Conservation (phyloP, 1,140 invertebrate species). For the Helicoverpa zea region DNA sequence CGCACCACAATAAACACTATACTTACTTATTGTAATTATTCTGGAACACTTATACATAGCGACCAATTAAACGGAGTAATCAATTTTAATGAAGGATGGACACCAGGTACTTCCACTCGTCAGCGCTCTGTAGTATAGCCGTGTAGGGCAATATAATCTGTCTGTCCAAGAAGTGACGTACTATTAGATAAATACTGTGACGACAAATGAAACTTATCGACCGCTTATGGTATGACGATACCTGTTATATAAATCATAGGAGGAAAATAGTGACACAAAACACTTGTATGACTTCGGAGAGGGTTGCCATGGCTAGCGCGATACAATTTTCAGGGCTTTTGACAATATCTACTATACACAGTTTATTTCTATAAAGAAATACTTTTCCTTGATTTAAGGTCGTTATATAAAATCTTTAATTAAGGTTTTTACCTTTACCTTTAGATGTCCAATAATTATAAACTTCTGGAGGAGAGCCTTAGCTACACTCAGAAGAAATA, state of each 20-base stretch:
- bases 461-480: no score
- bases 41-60: slow-evolving; percentile 30
- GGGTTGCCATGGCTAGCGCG: background rate
- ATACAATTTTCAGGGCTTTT: no score
- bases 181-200: background rate
- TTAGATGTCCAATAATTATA: no score
- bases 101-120: background rate
- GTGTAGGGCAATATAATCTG: background rate
- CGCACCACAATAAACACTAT: slow-evolving; percentile 61
- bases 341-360: no score
- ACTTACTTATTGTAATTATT: slow-evolving; percentile 64
- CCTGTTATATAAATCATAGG: background rate
- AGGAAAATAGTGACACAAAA: slow-evolving; percentile 1
- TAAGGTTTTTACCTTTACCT: no score
- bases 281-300: background rate
- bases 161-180: slow-evolving; percentile 6
- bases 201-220: slow-evolving; percentile 17
- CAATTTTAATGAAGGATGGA: slow-evolving; percentile 5
- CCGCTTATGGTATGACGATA: background rate
- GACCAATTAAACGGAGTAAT: slow-evolving; percentile 20
- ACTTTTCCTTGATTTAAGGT: no score
- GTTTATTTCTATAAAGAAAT: no score
- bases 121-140: background rate
- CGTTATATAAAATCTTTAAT: no score
- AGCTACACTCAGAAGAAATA: no score